Percentiles rank a stretch among this genome's conserved stretches.
Conservation (phyloP, 2,113 vertebrate species). For the Anguilla japonica region DNA sequence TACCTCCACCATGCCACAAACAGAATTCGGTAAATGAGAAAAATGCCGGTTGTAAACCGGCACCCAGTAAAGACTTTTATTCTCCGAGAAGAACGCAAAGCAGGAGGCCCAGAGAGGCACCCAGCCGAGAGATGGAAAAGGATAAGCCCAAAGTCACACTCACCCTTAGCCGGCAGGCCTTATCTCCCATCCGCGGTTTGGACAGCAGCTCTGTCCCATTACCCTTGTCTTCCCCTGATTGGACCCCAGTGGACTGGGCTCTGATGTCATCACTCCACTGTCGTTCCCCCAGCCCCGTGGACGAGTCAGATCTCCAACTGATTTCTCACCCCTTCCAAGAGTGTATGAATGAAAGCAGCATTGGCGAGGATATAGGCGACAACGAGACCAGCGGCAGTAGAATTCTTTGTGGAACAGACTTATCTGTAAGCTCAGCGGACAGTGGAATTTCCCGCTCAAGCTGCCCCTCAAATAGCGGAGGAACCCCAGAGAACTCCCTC, state of each 20-base stretch:
- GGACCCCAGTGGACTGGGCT: slow-evolving; percentile 60
- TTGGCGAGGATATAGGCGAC: not conserved
- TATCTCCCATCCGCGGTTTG: slow-evolving; percentile 32
- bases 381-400: not conserved
- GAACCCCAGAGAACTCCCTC: slow-evolving; percentile 14
- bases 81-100: slow-evolving; percentile 30
- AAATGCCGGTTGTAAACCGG: slow-evolving; percentile 30
- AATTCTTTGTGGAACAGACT: not conserved
- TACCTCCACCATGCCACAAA: slow-evolving; percentile 18
- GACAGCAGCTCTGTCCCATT: not conserved
- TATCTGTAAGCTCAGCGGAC: slow-evolving; percentile 8
- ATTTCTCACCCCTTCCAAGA: slow-evolving; percentile 2
- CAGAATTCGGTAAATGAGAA: slow-evolving; percentile 36
- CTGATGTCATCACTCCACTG: slow-evolving; percentile 58
- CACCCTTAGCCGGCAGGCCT: slow-evolving; percentile 2
- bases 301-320: not conserved
- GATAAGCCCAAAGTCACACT: slow-evolving; percentile 35
- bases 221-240: slow-evolving; percentile 59
- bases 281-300: slow-evolving; percentile 61
- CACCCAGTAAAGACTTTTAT: slow-evolving; percentile 26
- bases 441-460: not conserved
- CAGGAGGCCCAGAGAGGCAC: not conserved
- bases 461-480: not conserved
- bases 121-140: slow-evolving; percentile 28
- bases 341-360: not conserved